Conservation (phyloP, 2,888 invertebrate genomes). For the Drosophila antonietae region DNA sequence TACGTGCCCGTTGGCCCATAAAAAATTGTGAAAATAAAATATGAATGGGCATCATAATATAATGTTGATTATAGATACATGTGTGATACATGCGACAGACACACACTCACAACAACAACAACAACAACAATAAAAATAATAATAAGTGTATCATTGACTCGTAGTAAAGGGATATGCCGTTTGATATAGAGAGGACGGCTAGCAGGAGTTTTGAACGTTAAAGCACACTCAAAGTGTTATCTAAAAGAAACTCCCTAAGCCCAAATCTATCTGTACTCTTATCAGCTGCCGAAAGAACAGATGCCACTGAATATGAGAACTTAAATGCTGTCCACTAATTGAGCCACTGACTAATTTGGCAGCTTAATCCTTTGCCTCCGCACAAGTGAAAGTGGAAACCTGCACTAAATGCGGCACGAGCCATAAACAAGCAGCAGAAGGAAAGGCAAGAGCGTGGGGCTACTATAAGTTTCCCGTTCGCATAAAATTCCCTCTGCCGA, state of each 20-base stretch:
- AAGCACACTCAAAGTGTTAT: no score
- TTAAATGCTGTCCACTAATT: conserved; percentile 42
- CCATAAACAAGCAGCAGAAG: conserved; percentile 26
- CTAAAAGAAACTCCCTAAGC: not conserved
- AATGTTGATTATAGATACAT: conserved; percentile 53
- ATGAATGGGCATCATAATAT: conserved; percentile 52
- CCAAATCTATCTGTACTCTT: not conserved
- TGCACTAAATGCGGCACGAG: conserved; percentile 1
- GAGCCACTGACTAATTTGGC: conserved; percentile 40
- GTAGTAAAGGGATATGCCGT: not conserved
- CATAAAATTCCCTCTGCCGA: conserved; percentile 34
- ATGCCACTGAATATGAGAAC: conserved; percentile 1
- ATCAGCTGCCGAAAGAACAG: not conserved
- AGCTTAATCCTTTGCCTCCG: conserved; percentile 28
- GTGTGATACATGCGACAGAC: conserved; percentile 24
- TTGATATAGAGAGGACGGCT: not conserved
- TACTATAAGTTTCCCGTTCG: conserved; percentile 50
- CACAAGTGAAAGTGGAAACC: conserved; percentile 10
- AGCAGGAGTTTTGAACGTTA: not conserved
- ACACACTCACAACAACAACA: conserved; percentile 5
- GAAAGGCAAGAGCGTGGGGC: conserved; percentile 7
- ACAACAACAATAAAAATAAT: conserved; percentile 15
- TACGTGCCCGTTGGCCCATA: conserved; percentile 71
- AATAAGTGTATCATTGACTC: conserved; percentile 45
- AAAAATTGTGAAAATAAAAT: conserved; percentile 58